Evolutionary conservation across 2,888 invertebrate genomes (phyloP).

Genomic region (Cheilosia pagana): DNA sequence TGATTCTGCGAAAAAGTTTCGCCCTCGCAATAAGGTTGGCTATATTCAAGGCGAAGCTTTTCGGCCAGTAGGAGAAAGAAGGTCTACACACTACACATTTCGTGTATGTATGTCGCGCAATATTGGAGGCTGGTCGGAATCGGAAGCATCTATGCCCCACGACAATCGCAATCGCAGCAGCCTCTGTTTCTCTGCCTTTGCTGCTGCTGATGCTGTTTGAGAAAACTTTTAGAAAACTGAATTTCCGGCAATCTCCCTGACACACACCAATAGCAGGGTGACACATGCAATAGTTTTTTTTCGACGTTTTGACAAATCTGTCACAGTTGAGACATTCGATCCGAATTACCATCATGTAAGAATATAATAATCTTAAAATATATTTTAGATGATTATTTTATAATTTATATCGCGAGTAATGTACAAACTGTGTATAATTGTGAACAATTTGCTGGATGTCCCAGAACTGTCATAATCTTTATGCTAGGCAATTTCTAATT

Average conservation of each 20-base stretch:
- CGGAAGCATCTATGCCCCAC: slow-evolving; percentile 41
- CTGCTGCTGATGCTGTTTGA: slow-evolving; percentile 58
- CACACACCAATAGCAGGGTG: slow-evolving; percentile 47
- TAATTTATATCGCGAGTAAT: too few species aligned
- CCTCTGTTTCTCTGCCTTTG: slow-evolving; percentile 52
- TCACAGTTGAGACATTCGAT: too few species aligned
- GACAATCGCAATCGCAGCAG: slow-evolving; percentile 58
- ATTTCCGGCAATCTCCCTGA: slow-evolving; percentile 49
- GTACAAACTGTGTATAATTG: too few species aligned
- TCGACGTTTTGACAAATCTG: neutral
- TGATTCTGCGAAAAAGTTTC: slow-evolving; percentile 74
- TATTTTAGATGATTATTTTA: too few species aligned
- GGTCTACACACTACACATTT: slow-evolving; percentile 12
- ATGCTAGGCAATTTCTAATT: too few species aligned
- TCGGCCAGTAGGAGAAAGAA: slow-evolving; percentile 59
- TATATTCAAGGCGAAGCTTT: slow-evolving; percentile 65
- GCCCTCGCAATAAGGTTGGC: slow-evolving; percentile 66
- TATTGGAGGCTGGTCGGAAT: slow-evolving; percentile 61
- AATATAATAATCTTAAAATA: too few species aligned
- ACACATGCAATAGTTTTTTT: neutral
- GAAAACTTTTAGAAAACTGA: slow-evolving; percentile 72
- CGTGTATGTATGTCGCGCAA: slow-evolving; percentile 33
- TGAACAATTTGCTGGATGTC: too few species aligned
- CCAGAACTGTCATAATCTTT: too few species aligned
- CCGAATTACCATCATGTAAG: too few species aligned